Conservation (phyloP, 1,140 invertebrate genomes). For the Alviniconcha marisindica region DNA sequence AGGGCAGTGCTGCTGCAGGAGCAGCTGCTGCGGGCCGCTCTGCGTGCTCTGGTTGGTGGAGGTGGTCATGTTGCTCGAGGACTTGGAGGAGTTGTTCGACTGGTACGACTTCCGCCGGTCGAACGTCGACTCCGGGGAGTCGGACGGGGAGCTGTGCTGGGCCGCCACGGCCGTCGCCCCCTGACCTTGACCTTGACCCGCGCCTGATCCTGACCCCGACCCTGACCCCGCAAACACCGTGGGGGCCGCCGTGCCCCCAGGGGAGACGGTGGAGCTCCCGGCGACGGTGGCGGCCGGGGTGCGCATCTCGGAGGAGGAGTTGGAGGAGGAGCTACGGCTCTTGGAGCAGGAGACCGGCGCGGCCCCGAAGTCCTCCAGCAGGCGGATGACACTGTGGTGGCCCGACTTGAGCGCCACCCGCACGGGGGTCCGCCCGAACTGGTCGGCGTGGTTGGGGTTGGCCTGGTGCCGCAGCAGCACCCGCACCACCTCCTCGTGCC, state of each 20-base stretch:
- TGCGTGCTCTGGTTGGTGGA: slow-evolving; percentile 78
- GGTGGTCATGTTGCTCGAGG: slow-evolving; percentile 84
- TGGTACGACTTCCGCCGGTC: slow-evolving; percentile 84
- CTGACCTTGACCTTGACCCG: slow-evolving; percentile 18
- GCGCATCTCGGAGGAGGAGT: slow-evolving; percentile 79
- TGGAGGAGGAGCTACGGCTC: slow-evolving; percentile 65
- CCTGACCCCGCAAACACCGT: not conserved
- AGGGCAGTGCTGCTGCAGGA: not conserved
- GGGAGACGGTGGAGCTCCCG: slow-evolving; percentile 35
- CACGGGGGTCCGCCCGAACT: slow-evolving; percentile 89
- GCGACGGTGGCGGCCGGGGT: slow-evolving; percentile 61
- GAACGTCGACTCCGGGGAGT: slow-evolving; percentile 83
- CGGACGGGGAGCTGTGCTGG: slow-evolving; percentile 70
- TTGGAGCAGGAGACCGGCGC: slow-evolving; percentile 57
- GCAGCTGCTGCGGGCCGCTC: no score
- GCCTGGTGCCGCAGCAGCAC: slow-evolving; percentile 91
- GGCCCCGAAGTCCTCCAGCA: slow-evolving; percentile 79
- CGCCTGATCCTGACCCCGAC: not conserved
- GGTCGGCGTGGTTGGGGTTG: slow-evolving; percentile 94
- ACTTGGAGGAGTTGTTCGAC: slow-evolving; percentile 86
- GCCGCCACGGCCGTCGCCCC: slow-evolving; percentile 34
- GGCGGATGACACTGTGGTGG: slow-evolving; percentile 83
- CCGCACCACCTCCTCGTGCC: slow-evolving; percentile 93
- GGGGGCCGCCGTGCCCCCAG: slow-evolving; percentile 30
- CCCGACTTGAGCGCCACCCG: slow-evolving; percentile 88